phyloP scores from a whole-genome alignment of 2,113 vertebrate species.

The Microcebus murinus region DNA sequence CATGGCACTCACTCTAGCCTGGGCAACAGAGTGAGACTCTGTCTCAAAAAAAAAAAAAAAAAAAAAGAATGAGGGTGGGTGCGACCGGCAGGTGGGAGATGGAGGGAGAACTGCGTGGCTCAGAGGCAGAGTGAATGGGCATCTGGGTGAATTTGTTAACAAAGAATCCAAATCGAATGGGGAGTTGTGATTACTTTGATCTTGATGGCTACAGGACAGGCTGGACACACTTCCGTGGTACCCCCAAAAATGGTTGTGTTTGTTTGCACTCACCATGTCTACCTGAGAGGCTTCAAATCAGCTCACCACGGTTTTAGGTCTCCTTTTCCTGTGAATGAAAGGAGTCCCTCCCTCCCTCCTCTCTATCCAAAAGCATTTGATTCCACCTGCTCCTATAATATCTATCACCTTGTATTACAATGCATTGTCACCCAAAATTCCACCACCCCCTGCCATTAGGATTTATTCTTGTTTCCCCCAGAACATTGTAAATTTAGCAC shows the following conservation, averaged over 20 bases:
- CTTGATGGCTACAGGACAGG: not conserved
- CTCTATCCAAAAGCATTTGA: not conserved
- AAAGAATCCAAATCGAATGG: not conserved
- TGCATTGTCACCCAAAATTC: not conserved
- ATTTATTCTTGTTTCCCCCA: constrained; percentile 9
- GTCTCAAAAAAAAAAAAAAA: no score
- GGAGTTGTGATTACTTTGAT: not conserved
- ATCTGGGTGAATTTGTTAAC: not conserved
- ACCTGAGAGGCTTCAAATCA: not conserved
- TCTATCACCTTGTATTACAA: not conserved
- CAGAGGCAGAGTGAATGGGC: not conserved
- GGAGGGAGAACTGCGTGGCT: not conserved
- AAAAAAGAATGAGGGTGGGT: no score
- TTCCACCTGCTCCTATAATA: not conserved
- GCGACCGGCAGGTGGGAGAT: not conserved
- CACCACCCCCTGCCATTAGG: not conserved
- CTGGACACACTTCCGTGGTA: not conserved
- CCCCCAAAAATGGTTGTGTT: not conserved
- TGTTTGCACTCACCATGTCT: not conserved
- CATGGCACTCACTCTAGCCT: no score
- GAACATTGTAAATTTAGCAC: not conserved
- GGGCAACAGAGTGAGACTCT: no score
- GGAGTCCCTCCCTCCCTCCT: not conserved
- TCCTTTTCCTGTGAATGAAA: not conserved
- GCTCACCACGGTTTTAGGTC: not conserved